Percentiles rank a stretch among this genome's conserved stretches.
Conservation (phyloP, 2,888 invertebrate genomes). For the Himalopsyche kuldschensis region DNA sequence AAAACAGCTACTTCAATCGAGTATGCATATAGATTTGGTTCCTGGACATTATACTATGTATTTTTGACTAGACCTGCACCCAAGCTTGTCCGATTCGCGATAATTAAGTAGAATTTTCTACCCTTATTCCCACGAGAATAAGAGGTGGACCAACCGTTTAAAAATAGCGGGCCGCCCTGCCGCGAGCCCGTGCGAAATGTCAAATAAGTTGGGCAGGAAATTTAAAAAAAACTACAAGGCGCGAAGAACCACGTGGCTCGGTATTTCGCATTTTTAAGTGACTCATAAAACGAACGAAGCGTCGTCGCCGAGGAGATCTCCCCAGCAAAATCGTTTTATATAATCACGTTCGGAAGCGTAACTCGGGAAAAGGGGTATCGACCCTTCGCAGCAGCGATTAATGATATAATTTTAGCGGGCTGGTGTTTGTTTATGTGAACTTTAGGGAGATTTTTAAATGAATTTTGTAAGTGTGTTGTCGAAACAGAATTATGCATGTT, state of each 20-base stretch:
- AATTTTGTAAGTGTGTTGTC: no score
- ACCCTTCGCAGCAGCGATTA: not conserved
- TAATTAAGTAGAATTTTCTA: not conserved
- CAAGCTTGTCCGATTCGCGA: not conserved
- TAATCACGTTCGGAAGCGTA: not conserved
- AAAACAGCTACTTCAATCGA: no score
- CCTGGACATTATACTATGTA: no score
- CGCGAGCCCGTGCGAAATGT: not conserved
- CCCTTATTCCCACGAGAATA: not conserved
- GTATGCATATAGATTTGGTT: no score
- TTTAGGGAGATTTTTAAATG: not conserved
- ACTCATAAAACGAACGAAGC: conserved; percentile 9
- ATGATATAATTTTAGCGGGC: not conserved
- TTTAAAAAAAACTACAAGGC: no score
- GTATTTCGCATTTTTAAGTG: conserved; percentile 8
- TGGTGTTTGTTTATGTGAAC: not conserved
- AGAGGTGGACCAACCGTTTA: not conserved
- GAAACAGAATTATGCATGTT: not conserved
- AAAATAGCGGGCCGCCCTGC: not conserved
- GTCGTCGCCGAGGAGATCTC: not conserved
- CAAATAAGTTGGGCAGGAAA: not conserved
- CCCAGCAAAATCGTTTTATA: not conserved
- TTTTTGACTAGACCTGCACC: no score
- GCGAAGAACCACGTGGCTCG: not conserved
- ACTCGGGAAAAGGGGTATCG: not conserved